These are phyloP conservation scores for Unio delphinus DNA, from an alignment of 2,888 invertebrate genomes.

Conservation along the genomic window DNA sequence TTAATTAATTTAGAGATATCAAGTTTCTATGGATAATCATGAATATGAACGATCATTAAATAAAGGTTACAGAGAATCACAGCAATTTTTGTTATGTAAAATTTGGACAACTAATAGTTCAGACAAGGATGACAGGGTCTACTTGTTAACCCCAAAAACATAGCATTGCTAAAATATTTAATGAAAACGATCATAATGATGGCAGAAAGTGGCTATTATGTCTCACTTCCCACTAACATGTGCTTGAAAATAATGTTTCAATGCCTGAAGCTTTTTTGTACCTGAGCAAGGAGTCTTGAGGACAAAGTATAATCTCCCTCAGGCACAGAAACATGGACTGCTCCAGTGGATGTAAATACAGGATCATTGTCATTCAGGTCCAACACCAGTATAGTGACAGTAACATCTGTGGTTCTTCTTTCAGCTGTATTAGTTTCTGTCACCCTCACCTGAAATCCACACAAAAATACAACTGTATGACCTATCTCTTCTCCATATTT, in stretches of 20 bases:
- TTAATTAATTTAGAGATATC: too few species aligned
- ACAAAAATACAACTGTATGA: background rate
- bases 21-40: too few species aligned
- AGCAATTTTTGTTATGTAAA: too few species aligned
- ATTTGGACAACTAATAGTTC: too few species aligned
- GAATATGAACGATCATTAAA: too few species aligned
- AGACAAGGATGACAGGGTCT: too few species aligned
- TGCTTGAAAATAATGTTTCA: background rate
- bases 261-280: background rate
- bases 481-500: too few species aligned
- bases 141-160: background rate
- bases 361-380: constrained; percentile 62
- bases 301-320: constrained; percentile 34
- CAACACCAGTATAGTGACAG: constrained; percentile 43
- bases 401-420: constrained; percentile 23
- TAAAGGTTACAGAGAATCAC: too few species aligned
- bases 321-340: constrained; percentile 20
- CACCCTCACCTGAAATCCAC: constrained; percentile 42
- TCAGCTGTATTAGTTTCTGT: constrained; percentile 41
- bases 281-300: constrained; percentile 9
- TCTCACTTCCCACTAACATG: background rate
- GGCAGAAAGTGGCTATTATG: background rate
- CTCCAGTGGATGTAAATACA: constrained; percentile 35
- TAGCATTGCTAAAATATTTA: background rate
- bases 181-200: too few species aligned